Conservation (phyloP, 2,113 vertebrate species). For the Blennius ocellaris region DNA sequence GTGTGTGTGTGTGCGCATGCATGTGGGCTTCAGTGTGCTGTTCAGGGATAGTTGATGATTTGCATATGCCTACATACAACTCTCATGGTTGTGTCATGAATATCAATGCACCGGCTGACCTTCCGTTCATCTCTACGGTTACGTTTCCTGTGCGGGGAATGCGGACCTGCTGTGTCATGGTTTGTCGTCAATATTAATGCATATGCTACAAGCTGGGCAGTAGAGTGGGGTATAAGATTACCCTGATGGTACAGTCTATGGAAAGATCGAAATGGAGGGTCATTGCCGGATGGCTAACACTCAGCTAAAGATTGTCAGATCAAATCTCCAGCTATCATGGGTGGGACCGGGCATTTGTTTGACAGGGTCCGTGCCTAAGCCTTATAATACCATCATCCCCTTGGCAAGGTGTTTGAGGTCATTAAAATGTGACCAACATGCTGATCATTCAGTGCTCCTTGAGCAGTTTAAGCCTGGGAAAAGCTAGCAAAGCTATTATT, state of each 20-base stretch:
- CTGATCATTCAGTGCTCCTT: slow-evolving; percentile 12
- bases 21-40: background rate
- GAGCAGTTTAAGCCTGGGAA: background rate
- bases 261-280: slow-evolving; percentile 48
- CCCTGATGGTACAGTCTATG: slow-evolving; percentile 44
- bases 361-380: slow-evolving; percentile 1
- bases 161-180: slow-evolving; percentile 63
- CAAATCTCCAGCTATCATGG: slow-evolving; percentile 25
- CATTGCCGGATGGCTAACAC: slow-evolving; percentile 33
- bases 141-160: slow-evolving; percentile 32
- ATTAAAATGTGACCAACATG: slow-evolving; percentile 33
- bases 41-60: slow-evolving; percentile 44
- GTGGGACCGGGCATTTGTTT: slow-evolving; percentile 5
- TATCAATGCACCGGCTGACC: slow-evolving; percentile 59
- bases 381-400: slow-evolving; percentile 24
- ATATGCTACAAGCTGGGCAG: slow-evolving; percentile 10
- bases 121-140: slow-evolving; percentile 53
- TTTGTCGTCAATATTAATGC: slow-evolving; percentile 55
- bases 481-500: background rate
- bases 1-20: too few relatives aligned
- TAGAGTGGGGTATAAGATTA: slow-evolving; percentile 50
- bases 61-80: slow-evolving; percentile 60
- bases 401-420: slow-evolving; percentile 37
- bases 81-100: slow-evolving; percentile 56
- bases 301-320: slow-evolving; percentile 17